These are phyloP conservation scores for Macrotis lagotis DNA, from an alignment of 2,113 vertebrate genomes.

Conservation along the genomic window DNA sequence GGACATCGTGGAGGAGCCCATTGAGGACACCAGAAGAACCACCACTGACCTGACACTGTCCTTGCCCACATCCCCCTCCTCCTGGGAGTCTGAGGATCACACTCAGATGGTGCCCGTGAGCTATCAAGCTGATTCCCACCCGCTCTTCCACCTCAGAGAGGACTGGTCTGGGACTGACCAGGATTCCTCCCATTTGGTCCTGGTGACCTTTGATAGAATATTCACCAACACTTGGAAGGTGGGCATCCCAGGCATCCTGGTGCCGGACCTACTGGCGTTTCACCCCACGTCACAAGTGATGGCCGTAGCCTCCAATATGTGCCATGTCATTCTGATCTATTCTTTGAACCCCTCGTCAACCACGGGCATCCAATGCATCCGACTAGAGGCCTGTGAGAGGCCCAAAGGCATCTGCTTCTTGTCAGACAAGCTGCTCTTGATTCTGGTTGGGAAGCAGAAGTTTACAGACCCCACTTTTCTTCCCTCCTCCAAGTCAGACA, in stretches of 20 bases:
- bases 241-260: conserved; percentile 94
- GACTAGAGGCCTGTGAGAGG: conserved; percentile 90
- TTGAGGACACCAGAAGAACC: conserved; percentile 79
- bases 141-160: conserved; percentile 88
- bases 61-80: conserved; percentile 69
- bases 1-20: conserved; percentile 79
- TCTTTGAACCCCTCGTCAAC: conserved; percentile 87
- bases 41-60: conserved; percentile 83
- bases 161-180: conserved; percentile 90
- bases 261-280: conserved; percentile 94
- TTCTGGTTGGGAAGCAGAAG: conserved; percentile 93
- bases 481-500: conserved; percentile 93
- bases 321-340: conserved; percentile 91
- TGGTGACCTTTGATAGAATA: conserved; percentile 93
- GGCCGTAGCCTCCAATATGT: conserved; percentile 93
- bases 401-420: conserved; percentile 96
- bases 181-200: conserved; percentile 93
- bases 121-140: conserved; percentile 85
- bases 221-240: conserved; percentile 91
- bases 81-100: conserved; percentile 87
- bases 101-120: conserved; percentile 88
- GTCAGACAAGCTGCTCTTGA: conserved; percentile 88
- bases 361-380: conserved; percentile 93
- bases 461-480: conserved; percentile 90
- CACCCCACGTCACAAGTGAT: conserved; percentile 87